These are phyloP conservation scores for Semotilus atromaculatus DNA, from an alignment of 2,797 vertebrate genomes.

Conservation along the genomic window DNA sequence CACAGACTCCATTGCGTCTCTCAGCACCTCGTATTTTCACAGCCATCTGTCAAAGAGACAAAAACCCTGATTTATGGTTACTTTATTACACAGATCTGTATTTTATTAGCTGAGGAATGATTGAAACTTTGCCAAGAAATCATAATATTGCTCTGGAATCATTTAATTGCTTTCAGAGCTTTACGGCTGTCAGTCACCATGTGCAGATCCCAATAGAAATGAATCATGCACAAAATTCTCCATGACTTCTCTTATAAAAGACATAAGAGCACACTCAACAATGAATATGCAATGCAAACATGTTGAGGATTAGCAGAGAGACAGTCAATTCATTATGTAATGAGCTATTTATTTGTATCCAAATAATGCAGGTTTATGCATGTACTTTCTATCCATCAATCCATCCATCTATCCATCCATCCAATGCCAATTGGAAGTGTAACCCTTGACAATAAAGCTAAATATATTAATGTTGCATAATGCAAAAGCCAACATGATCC, in stretches of 20 bases:
- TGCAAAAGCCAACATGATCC: background rate
- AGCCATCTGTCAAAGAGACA: background rate
- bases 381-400: too few relatives aligned
- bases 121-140: background rate
- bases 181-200: background rate
- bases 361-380: too few relatives aligned
- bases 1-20: slow-evolving; percentile 4
- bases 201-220: background rate
- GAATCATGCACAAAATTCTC: background rate
- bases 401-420: too few relatives aligned
- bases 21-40: background rate
- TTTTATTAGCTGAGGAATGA: background rate
- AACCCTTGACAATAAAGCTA: background rate
- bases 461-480: background rate
- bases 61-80: background rate
- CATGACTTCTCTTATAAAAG: background rate
- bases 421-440: background rate
- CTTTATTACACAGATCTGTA: background rate
- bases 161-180: background rate
- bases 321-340: too few relatives aligned
- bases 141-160: background rate
- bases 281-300: background rate
- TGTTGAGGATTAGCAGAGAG: too few relatives aligned
- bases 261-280: background rate
- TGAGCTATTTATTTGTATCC: too few relatives aligned